phyloP scores from a whole-genome alignment of 1,140 invertebrate genomes.

The Periplaneta americana region DNA sequence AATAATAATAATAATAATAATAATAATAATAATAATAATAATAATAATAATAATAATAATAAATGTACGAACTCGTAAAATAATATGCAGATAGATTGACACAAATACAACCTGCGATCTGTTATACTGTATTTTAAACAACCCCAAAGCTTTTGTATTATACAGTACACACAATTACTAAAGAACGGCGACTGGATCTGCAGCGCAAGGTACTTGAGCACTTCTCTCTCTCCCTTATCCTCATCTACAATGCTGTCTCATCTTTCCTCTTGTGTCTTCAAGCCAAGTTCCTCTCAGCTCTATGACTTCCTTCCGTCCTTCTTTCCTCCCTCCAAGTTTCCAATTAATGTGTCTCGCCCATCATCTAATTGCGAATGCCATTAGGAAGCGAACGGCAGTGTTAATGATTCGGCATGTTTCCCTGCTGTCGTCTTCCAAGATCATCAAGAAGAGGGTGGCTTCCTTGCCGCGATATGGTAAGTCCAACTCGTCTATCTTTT shows the following conservation, averaged over 20 bases:
- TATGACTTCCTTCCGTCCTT: not conserved
- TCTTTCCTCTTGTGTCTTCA: not conserved
- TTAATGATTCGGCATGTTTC: not conserved
- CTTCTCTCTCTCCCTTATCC: not conserved
- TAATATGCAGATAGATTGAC: too few relatives aligned
- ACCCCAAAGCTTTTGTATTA: too few relatives aligned
- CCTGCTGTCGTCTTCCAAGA: not conserved
- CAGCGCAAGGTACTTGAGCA: not conserved
- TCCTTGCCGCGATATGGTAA: not conserved
- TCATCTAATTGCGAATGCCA: not conserved
- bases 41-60: too few relatives aligned
- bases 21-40: too few relatives aligned
- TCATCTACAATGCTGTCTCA: not conserved
- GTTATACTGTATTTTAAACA: too few relatives aligned
- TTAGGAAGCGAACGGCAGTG: not conserved
- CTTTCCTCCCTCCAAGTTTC: not conserved
- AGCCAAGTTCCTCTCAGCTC: not conserved
- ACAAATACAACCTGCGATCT: too few relatives aligned
- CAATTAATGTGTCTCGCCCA: not conserved
- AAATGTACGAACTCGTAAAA: too few relatives aligned
- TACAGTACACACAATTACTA: not conserved
- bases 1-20: too few relatives aligned
- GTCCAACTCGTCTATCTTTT: not conserved
- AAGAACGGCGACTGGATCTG: not conserved
- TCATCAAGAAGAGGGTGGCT: not conserved